phyloP scores from a whole-genome alignment of 2,113 vertebrate genomes.

The Lophotis ruficrista region DNA sequence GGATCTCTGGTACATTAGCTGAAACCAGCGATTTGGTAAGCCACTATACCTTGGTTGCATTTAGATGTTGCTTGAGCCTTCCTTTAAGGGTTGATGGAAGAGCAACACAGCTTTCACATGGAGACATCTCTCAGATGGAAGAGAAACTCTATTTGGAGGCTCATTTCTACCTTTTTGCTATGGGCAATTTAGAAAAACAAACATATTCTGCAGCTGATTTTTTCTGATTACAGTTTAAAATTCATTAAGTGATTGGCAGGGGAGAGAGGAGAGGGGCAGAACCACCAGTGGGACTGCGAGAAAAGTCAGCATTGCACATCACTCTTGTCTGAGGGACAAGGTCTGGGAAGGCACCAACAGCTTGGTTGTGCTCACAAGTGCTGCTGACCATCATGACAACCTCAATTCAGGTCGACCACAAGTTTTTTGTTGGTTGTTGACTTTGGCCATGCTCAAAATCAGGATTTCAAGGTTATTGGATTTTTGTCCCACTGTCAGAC shows the following conservation, averaged over 20 bases:
- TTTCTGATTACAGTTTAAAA: background rate
- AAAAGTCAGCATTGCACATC: fast-evolving
- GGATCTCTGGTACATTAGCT: fast-evolving
- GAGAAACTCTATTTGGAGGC: background rate
- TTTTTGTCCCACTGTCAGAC: background rate
- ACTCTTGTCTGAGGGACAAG: background rate
- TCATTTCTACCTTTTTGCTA: background rate
- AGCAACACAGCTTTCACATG: background rate
- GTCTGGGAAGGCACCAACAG: background rate
- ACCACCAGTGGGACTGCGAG: fast-evolving
- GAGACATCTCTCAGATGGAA: background rate
- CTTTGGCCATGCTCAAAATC: background rate
- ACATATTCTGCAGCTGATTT: background rate
- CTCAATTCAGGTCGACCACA: background rate
- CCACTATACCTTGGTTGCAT: fast-evolving
- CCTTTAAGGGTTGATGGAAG: fast-evolving
- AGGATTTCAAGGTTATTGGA: background rate
- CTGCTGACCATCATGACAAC: background rate
- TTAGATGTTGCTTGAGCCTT: background rate
- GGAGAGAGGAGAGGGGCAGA: background rate
- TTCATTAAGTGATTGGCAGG: background rate
- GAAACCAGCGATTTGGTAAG: background rate
- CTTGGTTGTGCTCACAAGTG: background rate
- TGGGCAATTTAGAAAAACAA: background rate
- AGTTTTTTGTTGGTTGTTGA: background rate